Percentiles rank a stretch among this genome's conserved stretches.
phyloP scores from a whole-genome alignment of 1,140 invertebrate genomes.

The Lordiphosa mommai region DNA sequence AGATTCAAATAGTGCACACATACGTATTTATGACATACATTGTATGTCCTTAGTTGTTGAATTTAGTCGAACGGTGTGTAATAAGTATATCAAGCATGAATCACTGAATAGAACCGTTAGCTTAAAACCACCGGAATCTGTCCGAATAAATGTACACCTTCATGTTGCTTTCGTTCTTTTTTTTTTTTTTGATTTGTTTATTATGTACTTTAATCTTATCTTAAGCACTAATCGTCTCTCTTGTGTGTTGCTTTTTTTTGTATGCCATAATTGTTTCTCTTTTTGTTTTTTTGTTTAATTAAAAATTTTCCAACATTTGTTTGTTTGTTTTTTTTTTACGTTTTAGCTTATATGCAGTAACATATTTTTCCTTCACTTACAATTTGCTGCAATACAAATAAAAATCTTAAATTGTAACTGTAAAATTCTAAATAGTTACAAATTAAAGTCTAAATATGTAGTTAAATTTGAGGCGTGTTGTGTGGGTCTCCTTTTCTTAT shows the following conservation, averaged over 20 bases:
- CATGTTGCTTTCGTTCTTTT: slow-evolving; percentile 43
- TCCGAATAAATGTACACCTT: no score
- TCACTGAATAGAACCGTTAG: no score
- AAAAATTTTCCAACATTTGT: slow-evolving; percentile 69
- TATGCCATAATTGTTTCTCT: slow-evolving; percentile 54
- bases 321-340: slow-evolving; percentile 43
- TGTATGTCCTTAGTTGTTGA: no score
- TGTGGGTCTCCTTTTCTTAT: slow-evolving; percentile 21
- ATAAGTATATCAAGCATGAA: no score
- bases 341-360: slow-evolving; percentile 75
- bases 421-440: slow-evolving; percentile 74
- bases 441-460: slow-evolving; percentile 72
- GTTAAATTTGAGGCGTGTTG: slow-evolving; percentile 72
- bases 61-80: no score
- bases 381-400: slow-evolving; percentile 74
- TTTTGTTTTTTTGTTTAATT: slow-evolving; percentile 44
- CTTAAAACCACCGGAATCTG: no score
- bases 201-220: slow-evolving; percentile 59
- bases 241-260: slow-evolving; percentile 39
- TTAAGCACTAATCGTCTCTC: slow-evolving; percentile 56
- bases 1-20: no score
- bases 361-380: slow-evolving; percentile 70
- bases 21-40: no score
- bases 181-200: slow-evolving; percentile 48
- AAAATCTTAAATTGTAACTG: slow-evolving; percentile 76